A percentile compares a stretch with the other conserved stretches of the same genome.
phyloP scores from a whole-genome alignment of 2,113 vertebrate species.

The Colistium nudipinnis region DNA sequence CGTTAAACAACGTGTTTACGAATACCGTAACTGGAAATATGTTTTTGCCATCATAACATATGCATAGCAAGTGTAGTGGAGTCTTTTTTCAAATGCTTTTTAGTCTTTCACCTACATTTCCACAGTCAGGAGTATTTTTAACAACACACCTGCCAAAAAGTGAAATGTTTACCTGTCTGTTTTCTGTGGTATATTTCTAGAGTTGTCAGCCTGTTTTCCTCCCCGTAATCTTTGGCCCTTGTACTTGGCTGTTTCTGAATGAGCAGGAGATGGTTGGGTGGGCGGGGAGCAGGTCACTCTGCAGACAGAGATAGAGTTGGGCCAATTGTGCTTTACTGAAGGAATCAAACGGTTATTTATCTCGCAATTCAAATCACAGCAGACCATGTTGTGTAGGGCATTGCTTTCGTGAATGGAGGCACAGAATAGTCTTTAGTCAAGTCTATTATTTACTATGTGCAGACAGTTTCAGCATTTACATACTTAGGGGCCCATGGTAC shows the following conservation, averaged over 20 bases:
- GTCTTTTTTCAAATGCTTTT: neutral
- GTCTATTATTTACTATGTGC: neutral
- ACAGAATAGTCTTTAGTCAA: neutral
- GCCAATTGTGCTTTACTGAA: neutral
- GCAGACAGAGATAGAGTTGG: slow-evolving; percentile 3
- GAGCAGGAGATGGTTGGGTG: neutral
- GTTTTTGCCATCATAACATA: neutral
- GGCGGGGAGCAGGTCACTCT: neutral
- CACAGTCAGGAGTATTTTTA: slow-evolving; percentile 13
- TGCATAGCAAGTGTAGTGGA: neutral
- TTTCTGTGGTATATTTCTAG: slow-evolving; percentile 4
- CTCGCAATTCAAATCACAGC: too few relatives aligned
- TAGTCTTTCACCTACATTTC: neutral
- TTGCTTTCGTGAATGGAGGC: too few relatives aligned
- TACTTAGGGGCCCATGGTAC: neutral
- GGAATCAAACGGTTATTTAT: too few relatives aligned
- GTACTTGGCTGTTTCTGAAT: neutral
- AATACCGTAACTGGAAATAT: neutral
- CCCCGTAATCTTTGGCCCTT: neutral
- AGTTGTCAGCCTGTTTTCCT: slow-evolving; percentile 10
- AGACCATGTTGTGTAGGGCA: too few relatives aligned
- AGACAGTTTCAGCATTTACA: too few relatives aligned
- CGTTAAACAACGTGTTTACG: slow-evolving; percentile 1
- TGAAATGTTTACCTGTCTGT: neutral
- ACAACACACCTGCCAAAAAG: slow-evolving; percentile 5